Percentiles rank a stretch among this genome's conserved stretches.
phyloP scores from a whole-genome alignment of 2,113 vertebrate genomes.

The Caretta caretta region DNA sequence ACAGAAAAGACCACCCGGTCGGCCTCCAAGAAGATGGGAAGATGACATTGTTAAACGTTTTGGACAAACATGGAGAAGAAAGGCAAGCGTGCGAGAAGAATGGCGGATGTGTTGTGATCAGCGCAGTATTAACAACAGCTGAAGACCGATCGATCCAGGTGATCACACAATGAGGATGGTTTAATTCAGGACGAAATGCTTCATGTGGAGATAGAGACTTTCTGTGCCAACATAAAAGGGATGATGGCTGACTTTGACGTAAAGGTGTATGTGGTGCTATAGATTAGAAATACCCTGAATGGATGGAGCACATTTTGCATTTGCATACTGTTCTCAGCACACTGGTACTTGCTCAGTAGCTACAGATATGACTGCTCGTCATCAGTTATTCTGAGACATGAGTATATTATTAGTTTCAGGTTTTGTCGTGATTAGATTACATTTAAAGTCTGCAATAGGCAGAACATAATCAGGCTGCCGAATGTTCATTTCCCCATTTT shows the following conservation, averaged over 20 bases:
- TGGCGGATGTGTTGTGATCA: no score
- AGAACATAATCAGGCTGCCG: conserved; percentile 59
- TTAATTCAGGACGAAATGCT: background rate
- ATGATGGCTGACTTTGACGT: conserved; percentile 28
- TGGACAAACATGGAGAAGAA: no score
- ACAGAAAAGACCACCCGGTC: no score
- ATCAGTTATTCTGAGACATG: conserved; percentile 37
- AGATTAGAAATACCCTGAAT: background rate
- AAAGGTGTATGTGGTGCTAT: background rate
- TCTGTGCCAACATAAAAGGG: conserved; percentile 32
- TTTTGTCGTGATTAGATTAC: conserved; percentile 41
- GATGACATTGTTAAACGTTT: no score
- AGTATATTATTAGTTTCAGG: conserved; percentile 34
- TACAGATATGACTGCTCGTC: background rate
- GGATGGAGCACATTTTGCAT: background rate
- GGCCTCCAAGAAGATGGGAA: no score
- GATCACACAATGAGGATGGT: no score
- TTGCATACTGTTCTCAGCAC: background rate
- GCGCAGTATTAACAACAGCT: no score
- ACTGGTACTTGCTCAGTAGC: conserved; percentile 30
- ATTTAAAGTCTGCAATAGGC: conserved; percentile 55
- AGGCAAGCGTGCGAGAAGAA: no score
- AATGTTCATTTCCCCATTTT: conserved; percentile 14
- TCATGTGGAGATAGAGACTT: conserved; percentile 39
- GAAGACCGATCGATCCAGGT: no score